phyloP scores from a whole-genome alignment of 1,140 invertebrate genomes.

The Galleria mellonella region DNA sequence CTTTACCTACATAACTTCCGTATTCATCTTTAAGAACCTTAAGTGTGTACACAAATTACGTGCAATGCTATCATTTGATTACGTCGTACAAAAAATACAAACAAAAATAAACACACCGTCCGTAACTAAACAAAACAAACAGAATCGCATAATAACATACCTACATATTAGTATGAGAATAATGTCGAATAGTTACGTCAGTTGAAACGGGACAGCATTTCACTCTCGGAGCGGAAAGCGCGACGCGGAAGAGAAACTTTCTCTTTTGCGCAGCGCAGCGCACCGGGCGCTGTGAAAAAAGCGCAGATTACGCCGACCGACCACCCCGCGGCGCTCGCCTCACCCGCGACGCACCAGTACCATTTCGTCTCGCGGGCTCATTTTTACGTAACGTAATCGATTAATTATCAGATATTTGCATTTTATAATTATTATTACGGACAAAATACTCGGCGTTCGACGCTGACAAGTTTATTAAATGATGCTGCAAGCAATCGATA shows the following conservation, averaged over 20 bases:
- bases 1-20: too few species aligned
- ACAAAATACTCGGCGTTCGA: too few species aligned
- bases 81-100: too few species aligned
- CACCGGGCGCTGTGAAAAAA: slow-evolving; percentile 42
- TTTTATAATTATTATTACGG: too few species aligned
- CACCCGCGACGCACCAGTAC: slow-evolving; percentile 1
- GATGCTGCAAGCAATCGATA: too few species aligned
- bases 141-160: slow-evolving; percentile 19
- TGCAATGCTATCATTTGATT: too few species aligned
- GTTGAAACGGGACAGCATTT: slow-evolving; percentile 66
- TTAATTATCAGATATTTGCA: too few species aligned
- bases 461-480: too few species aligned
- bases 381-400: slow-evolving; percentile 39
- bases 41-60: too few species aligned
- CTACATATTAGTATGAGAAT: slow-evolving; percentile 30
- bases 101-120: too few species aligned
- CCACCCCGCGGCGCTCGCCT: neutral
- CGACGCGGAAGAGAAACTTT: slow-evolving; percentile 70
- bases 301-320: slow-evolving; percentile 19
- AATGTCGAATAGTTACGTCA: slow-evolving; percentile 55
- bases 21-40: too few species aligned
- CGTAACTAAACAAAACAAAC: slow-evolving; percentile 8
- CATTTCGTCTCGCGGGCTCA: slow-evolving; percentile 20
- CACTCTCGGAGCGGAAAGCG: slow-evolving; percentile 68
- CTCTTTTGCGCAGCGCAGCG: slow-evolving; percentile 56